Evolutionary conservation across 2,888 invertebrate genomes (phyloP), one percentile per base, ranked within the genome.

Genomic region (Thumatha senex): DNA sequence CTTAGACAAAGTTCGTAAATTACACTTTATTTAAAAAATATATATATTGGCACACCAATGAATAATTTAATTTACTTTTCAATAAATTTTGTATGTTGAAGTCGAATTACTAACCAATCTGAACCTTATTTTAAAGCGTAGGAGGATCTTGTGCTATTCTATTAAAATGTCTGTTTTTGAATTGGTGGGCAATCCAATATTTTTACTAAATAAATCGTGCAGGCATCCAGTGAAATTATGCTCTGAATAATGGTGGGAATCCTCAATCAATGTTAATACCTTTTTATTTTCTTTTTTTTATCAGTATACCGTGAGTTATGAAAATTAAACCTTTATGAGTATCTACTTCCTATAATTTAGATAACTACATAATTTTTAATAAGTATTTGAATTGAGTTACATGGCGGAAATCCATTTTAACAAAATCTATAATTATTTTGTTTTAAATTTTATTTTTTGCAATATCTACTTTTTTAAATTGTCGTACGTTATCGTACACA

Each of bases 41-140:
- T 8, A 46, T 48, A n/a, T n/a, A n/a, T 48, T 30, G 39, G 47
- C 46, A 51, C 48, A 56, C 29, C 47, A 43, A 63, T 67, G 63
- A 67, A 69, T 69, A 61, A 63, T 69, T 63, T 46, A 69, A 63
- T 62, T 58, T 55, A 47, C 9, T 61, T 55, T 51, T 56, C 49
- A 56, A 53, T 54, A 55, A 60, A 62, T 49, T 48, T 44, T 30
- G 12, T 5, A 40, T 14, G 29, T 4, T 33, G 50, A n/a, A 29
- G 9, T 7, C 9, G 5, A n/a, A n/a, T n/a, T n/a, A 18, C 9
- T 5, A 0, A 0, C 14, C 8, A 54, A 40, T 64, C 49, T 56
- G 14, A 47, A 42, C 56, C 48, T 18, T 58, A 47, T 53, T 12
- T 1, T 29, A 13, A 43, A 14, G 15, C n/a, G 10, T 4, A 24